Evolutionary conservation across 2,797 vertebrate species (phyloP).

Genomic region (Ceryle rudis): DNA sequence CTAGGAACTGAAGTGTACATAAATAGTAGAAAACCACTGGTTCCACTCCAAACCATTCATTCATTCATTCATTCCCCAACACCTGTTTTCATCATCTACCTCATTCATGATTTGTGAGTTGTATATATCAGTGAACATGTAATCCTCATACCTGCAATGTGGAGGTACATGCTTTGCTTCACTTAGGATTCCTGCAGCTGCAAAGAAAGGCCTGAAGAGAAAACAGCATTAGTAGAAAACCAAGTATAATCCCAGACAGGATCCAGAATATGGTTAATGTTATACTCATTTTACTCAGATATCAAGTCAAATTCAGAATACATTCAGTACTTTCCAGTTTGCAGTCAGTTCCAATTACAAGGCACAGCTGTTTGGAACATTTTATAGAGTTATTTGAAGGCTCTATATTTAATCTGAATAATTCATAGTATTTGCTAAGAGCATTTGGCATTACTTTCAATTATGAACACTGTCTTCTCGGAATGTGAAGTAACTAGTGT

Average conservation of each 20-base stretch:
- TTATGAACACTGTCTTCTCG: constrained; percentile 66
- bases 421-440: constrained; percentile 55
- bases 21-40: background rate
- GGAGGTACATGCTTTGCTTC: background rate
- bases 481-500: constrained; percentile 49
- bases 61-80: background rate
- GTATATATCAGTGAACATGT: background rate
- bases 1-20: background rate
- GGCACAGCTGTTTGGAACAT: constrained; percentile 69
- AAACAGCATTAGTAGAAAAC: background rate
- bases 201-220: background rate
- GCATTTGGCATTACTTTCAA: constrained; percentile 70
- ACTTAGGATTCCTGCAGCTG: background rate
- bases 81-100: background rate
- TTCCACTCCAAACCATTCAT: background rate
- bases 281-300: constrained; percentile 10
- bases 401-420: constrained; percentile 70
- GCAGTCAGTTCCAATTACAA: constrained; percentile 68
- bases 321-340: constrained; percentile 50
- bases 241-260: background rate
- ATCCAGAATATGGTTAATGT: background rate
- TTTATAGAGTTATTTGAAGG: constrained; percentile 58
- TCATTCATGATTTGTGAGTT: background rate
- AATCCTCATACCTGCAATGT: background rate
- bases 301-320: constrained; percentile 38